Percentiles rank a stretch among this genome's conserved stretches.
These are phyloP conservation scores for Lycaon pictus DNA, from an alignment of 2,113 vertebrate species.

Conservation along the genomic window DNA sequence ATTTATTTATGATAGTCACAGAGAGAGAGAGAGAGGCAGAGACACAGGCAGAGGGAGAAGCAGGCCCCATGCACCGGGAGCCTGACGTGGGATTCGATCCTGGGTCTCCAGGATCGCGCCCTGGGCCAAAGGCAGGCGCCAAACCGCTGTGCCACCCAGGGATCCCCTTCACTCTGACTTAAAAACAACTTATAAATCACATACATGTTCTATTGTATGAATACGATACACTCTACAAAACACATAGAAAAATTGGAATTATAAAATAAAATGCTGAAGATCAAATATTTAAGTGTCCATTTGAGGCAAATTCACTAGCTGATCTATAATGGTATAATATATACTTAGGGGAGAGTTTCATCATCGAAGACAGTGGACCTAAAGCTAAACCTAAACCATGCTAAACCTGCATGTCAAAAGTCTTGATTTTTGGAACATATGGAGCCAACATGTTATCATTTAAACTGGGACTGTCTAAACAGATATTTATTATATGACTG, in stretches of 20 bases:
- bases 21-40: no score
- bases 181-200: background rate
- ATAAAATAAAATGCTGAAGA: slow-evolving; percentile 13
- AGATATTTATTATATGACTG: background rate
- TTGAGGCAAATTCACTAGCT: background rate
- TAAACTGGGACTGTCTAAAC: background rate
- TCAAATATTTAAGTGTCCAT: slow-evolving; percentile 11
- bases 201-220: background rate
- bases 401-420: background rate
- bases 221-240: background rate
- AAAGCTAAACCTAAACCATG: background rate
- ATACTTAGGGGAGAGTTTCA: background rate
- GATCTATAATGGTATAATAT: background rate
- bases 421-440: background rate
- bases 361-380: background rate
- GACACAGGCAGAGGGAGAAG: no score
- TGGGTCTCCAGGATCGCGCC: no score
- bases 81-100: no score
- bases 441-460: background rate
- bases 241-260: background rate
- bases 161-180: background rate
- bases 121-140: no score
- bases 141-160: no score
- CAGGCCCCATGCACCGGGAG: no score
- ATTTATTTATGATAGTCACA: no score